Evolutionary conservation across 2,888 invertebrate genomes (phyloP).

Genomic region (Neocrepidodera transversa): DNA sequence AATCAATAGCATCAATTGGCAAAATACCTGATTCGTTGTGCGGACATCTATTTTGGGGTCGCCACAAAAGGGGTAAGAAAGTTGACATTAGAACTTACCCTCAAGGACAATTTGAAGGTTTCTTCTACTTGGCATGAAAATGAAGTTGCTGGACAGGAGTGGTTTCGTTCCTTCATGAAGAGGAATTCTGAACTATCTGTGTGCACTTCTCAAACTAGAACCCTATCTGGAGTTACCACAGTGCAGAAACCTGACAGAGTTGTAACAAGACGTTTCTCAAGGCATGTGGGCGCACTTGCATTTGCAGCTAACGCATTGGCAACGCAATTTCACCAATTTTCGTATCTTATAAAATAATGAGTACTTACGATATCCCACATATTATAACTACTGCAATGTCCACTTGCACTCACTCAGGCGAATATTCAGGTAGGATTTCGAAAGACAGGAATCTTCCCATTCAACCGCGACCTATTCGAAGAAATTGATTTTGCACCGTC

Average conservation of each 20-base stretch:
- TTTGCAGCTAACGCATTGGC: conserved; percentile 29
- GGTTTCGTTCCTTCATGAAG: no score
- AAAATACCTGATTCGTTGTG: no score
- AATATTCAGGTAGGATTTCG: no score
- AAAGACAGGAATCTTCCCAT: no score
- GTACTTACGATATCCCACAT: no score
- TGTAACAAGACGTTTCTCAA: no score
- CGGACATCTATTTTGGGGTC: conserved; percentile 7
- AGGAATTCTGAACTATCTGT: conserved; percentile 37
- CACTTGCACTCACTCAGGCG: no score
- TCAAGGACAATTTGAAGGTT: conserved; percentile 27
- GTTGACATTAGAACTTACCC: conserved; percentile 16
- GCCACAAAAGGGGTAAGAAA: conserved; percentile 19
- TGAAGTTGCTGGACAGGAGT: conserved; percentile 48
- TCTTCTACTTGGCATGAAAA: conserved; percentile 41
- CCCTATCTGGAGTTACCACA: no score
- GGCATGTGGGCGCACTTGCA: no score
- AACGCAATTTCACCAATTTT: conserved; percentile 46
- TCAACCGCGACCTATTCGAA: neutral
- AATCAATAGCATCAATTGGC: conserved; percentile 2
- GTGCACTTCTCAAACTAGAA: neutral
- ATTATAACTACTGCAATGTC: neutral
- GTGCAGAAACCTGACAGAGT: no score
- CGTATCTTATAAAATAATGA: no score
- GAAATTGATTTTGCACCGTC: neutral